Evolutionary conservation across 1,140 invertebrate species (phyloP).

Genomic region (Formica exsecta): DNA sequence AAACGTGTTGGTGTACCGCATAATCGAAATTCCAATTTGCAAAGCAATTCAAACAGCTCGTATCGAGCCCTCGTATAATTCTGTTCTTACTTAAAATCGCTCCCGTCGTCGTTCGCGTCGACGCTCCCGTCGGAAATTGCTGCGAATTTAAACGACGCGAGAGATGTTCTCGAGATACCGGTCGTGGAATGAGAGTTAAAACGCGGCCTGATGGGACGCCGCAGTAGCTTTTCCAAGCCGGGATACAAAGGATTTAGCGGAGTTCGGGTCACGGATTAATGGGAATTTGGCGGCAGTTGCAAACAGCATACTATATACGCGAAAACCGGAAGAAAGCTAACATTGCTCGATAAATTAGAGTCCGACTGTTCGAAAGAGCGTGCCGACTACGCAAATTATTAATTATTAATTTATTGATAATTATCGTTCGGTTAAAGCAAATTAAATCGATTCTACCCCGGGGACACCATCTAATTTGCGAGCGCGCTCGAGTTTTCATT

Average conservation of each 20-base stretch:
- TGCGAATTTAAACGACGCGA: conserved; percentile 36
- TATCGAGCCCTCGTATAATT: conserved; percentile 57
- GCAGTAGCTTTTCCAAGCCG: conserved; percentile 48
- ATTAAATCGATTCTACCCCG: conserved; percentile 27
- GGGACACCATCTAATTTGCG: conserved; percentile 5
- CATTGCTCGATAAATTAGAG: not conserved
- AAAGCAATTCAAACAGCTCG: conserved; percentile 57
- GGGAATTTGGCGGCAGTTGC: conserved; percentile 52
- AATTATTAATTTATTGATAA: conserved; percentile 42
- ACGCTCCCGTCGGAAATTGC: conserved; percentile 31
- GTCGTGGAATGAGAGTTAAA: conserved; percentile 51
- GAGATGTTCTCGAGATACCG: conserved; percentile 34
- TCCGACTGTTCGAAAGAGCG: not conserved
- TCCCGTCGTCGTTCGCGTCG: conserved; percentile 3
- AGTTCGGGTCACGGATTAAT: conserved; percentile 73
- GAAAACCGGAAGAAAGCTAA: not conserved
- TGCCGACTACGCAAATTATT: not conserved
- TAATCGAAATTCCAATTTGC: conserved; percentile 66
- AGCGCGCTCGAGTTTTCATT: conserved; percentile 25
- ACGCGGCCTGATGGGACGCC: conserved; percentile 14
- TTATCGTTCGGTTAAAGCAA: conserved; percentile 19
- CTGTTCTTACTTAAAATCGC: conserved; percentile 60
- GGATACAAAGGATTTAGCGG: conserved; percentile 67
- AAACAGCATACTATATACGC: conserved; percentile 19
- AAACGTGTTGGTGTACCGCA: conserved; percentile 46